These are phyloP conservation scores for Laticauda colubrina DNA, from an alignment of 2,113 vertebrate genomes.

Conservation along the genomic window DNA sequence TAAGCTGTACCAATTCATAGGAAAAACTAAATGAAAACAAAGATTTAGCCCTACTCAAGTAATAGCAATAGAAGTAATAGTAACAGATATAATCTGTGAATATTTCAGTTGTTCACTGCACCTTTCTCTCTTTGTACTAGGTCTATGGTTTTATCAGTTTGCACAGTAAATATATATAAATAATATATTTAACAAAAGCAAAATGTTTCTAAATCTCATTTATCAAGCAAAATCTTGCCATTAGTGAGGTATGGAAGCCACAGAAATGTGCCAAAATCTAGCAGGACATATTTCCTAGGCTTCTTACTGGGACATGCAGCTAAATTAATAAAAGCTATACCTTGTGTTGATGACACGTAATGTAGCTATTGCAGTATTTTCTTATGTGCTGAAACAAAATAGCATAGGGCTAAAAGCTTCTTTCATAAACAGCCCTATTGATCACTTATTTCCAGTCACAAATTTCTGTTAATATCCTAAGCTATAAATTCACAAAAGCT, in stretches of 20 bases:
- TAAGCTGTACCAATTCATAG: neutral
- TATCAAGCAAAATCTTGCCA: neutral
- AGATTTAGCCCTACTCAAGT: neutral
- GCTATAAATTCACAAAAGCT: conserved; percentile 35
- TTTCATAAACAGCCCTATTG: conserved; percentile 34
- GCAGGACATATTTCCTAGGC: neutral
- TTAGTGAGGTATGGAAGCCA: neutral
- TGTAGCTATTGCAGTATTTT: neutral
- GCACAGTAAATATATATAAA: neutral
- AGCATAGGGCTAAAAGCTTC: neutral
- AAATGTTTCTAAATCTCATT: neutral
- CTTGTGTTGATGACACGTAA: neutral
- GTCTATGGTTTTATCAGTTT: neutral
- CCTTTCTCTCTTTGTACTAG: neutral
- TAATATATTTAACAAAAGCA: neutral
- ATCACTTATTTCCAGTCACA: conserved; percentile 5
- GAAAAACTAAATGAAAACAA: neutral
- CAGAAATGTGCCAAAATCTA: neutral
- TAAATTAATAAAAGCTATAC: neutral
- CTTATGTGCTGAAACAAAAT: neutral
- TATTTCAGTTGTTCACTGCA: neutral
- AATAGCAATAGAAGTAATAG: neutral
- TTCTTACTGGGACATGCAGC: neutral
- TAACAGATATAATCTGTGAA: neutral
- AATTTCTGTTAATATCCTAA: conserved; percentile 33